These are phyloP conservation scores for Carettochelys insculpta DNA, from an alignment of 2,113 vertebrate genomes.

Conservation along the genomic window DNA sequence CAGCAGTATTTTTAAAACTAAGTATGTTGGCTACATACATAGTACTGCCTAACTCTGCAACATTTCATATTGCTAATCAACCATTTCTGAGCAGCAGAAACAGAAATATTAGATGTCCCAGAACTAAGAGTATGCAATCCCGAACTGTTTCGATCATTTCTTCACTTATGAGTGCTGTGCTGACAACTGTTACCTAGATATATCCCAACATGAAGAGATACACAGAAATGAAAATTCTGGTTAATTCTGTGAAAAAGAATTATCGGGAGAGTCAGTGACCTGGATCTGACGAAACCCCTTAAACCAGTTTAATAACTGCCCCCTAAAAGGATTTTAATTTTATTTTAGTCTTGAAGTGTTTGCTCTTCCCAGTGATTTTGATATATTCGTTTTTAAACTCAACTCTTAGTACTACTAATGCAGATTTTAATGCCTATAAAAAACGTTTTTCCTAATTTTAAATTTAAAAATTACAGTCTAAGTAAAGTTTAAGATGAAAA, in stretches of 20 bases:
- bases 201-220: constrained; percentile 7
- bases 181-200: constrained; percentile 24
- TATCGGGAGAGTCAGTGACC: background rate
- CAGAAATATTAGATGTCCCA: background rate
- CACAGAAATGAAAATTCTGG: background rate
- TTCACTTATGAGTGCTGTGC: background rate
- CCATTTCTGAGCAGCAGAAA: background rate
- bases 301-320: background rate
- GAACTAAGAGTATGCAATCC: background rate
- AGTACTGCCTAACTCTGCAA: background rate
- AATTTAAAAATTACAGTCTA: constrained; percentile 38
- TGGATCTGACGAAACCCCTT: background rate
- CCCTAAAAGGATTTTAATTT: background rate
- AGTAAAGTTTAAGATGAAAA: constrained; percentile 16
- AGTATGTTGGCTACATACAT: background rate
- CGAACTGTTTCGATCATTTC: background rate
- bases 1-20: constrained; percentile 50
- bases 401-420: background rate
- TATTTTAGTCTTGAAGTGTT: background rate
- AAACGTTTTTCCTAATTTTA: constrained; percentile 38
- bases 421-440: constrained; percentile 24
- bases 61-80: background rate
- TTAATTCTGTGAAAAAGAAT: background rate
- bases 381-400: constrained; percentile 22
- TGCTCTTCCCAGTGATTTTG: background rate